Percentiles rank a stretch among this genome's conserved stretches.
Conservation (phyloP, 1,140 invertebrate species). For the Dendrolimus punctatus region DNA sequence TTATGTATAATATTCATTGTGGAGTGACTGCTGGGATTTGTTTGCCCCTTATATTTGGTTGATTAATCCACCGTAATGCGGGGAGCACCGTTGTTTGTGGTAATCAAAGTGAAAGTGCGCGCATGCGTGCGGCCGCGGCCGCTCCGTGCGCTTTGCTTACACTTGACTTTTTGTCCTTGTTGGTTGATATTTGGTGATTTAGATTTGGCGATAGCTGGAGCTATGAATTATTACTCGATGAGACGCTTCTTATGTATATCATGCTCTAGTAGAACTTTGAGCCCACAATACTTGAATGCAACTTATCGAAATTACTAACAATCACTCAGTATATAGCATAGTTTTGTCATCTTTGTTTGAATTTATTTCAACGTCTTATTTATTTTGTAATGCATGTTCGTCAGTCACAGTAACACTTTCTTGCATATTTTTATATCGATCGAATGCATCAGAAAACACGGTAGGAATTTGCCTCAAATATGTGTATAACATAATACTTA, state of each 20-base stretch:
- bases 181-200: slow-evolving; percentile 57
- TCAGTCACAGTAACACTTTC: slow-evolving; percentile 21
- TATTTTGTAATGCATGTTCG: slow-evolving; percentile 19
- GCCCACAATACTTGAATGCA: slow-evolving; percentile 49
- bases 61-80: slow-evolving; percentile 45
- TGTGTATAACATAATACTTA: no score
- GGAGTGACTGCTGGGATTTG: slow-evolving; percentile 67
- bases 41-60: slow-evolving; percentile 56
- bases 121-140: slow-evolving; percentile 23
- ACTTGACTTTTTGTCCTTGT: slow-evolving; percentile 49
- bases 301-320: slow-evolving; percentile 47
- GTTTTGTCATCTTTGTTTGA: slow-evolving; percentile 22
- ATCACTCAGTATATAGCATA: slow-evolving; percentile 39
- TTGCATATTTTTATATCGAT: slow-evolving; percentile 12
- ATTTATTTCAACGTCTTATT: slow-evolving; percentile 14
- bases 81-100: slow-evolving; percentile 60
- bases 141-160: slow-evolving; percentile 41
- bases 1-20: slow-evolving; percentile 50
- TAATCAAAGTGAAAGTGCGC: slow-evolving; percentile 34
- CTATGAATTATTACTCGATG: slow-evolving; percentile 40
- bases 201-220: slow-evolving; percentile 45
- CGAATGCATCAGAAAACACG: slow-evolving; percentile 27
- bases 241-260: slow-evolving; percentile 36
- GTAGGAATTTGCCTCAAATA: no score
- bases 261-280: slow-evolving; percentile 66